Base-by-base conservation (phyloP, 2,888 invertebrate species). In the Philereme vetulata region DNA sequence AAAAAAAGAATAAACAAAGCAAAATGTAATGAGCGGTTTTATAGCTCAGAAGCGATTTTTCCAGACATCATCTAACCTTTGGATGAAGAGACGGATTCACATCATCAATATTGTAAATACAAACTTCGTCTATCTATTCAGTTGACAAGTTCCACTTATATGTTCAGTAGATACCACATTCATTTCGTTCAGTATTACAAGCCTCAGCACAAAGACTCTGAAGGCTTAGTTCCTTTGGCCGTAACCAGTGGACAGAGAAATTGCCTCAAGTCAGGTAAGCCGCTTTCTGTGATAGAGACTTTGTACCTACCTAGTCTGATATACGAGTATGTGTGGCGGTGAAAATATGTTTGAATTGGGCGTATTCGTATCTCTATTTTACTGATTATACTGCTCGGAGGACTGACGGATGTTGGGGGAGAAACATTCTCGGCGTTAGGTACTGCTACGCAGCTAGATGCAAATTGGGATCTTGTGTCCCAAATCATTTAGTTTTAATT, bases 181-280 rank as follows among this genome's bases (percentile, higher is more conserved):
- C 56, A 66, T 64, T 64, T 62, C 42, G 48, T 45, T 45, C 51
- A 69, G 69, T 73, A 76, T 75, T 74, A 80, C 81, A 74, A 70
- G 75, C 68, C 68, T 67, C 58, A 74, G 76, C 76, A 82, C 85
- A 85, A 83, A 85, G 85, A 81, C 82, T 85, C 82, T 86, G 76
- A 75, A 74, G 72, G 83, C 85, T 87, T 85, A 85, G 81, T 76
- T 82, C 77, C 83, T 88, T 85, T 84, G 75, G 75, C 73, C 70
- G 78, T 72, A 86, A 74, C 85, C 91, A 90, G 84, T 85, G 90
- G 89, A 89, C 90, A 79, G 84, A 82, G 88, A 91, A 91, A 91
- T 91, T 91, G 86, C 88, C 88, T 79, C 81, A 72, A 85, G 82
- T 80, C 84, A 88, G 86, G 88, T 88, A 90, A 90, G 86, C 87